Percentiles rank a stretch among this genome's conserved stretches.
Conservation (phyloP, 2,888 invertebrate species). For the Cryptocephalus moraei region DNA sequence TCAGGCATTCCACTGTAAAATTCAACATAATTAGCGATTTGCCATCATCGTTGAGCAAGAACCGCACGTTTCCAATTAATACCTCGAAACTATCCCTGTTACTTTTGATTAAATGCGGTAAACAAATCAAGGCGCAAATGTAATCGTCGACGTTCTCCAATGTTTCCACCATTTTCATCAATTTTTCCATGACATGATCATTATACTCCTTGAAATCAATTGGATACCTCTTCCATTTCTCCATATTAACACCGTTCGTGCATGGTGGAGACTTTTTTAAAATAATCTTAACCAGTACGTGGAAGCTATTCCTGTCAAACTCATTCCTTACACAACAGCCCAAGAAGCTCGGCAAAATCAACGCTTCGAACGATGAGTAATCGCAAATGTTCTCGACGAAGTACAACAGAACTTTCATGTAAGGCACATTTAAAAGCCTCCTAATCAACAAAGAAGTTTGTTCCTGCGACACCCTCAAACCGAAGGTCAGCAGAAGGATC, state of each 20-base stretch:
- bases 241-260: constrained; percentile 47
- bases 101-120: constrained; percentile 43
- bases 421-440: constrained; percentile 48
- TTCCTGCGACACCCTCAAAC: constrained; percentile 60
- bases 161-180: constrained; percentile 31
- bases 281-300: constrained; percentile 55
- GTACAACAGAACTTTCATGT: constrained; percentile 47
- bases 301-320: constrained; percentile 46
- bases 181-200: constrained; percentile 36
- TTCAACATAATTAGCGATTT: constrained; percentile 44
- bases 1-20: constrained; percentile 47
- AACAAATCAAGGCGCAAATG: constrained; percentile 43
- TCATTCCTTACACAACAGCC: constrained; percentile 45
- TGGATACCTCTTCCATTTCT: constrained; percentile 57
- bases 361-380: constrained; percentile 61
- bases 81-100: not conserved
- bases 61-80: not conserved
- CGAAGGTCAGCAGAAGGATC: constrained; percentile 49
- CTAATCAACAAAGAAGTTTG: constrained; percentile 59
- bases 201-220: constrained; percentile 44
- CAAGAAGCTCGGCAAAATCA: constrained; percentile 58
- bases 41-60: not conserved
- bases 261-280: constrained; percentile 55
- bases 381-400: constrained; percentile 56
- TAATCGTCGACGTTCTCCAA: constrained; percentile 37